phyloP scores from a whole-genome alignment of 2,113 vertebrate genomes.

The Prietella phreatophila region DNA sequence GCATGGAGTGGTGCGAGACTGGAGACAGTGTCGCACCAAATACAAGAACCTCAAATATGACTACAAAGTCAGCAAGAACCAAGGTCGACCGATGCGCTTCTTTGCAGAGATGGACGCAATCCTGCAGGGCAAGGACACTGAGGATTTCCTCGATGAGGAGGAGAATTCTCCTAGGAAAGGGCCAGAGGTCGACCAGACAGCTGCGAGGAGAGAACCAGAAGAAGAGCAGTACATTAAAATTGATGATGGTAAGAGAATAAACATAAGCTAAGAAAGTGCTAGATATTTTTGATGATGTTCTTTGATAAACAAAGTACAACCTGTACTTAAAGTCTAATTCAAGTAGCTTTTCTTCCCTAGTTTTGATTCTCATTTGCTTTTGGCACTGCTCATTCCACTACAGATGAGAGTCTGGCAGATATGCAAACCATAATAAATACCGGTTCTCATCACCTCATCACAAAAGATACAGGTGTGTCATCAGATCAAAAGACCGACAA shows the following conservation, averaged over 20 bases:
- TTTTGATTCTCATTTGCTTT: neutral
- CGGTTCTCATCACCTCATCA: slow-evolving; percentile 35
- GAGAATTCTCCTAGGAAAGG: slow-evolving; percentile 40
- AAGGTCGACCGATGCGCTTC: slow-evolving; percentile 84
- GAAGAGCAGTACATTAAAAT: slow-evolving; percentile 69
- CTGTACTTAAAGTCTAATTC: neutral
- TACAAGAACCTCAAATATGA: slow-evolving; percentile 92
- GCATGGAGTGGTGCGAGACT: slow-evolving; percentile 84
- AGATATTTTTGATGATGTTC: neutral
- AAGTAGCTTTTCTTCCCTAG: neutral
- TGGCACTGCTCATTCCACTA: neutral
- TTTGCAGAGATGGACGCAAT: slow-evolving; percentile 85
- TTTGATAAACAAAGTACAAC: neutral
- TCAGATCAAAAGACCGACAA: neutral
- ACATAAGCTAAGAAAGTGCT: slow-evolving; percentile 54
- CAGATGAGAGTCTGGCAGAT: slow-evolving; percentile 54
- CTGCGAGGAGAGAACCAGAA: slow-evolving; percentile 38
- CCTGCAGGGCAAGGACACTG: slow-evolving; percentile 73
- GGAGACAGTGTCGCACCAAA: slow-evolving; percentile 92
- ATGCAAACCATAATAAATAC: slow-evolving; percentile 53
- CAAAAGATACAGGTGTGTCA: slow-evolving; percentile 42
- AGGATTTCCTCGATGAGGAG: slow-evolving; percentile 49
- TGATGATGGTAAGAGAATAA: slow-evolving; percentile 66
- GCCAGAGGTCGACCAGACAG: slow-evolving; percentile 53
- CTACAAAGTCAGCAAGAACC: slow-evolving; percentile 80